phyloP scores from a whole-genome alignment of 1,140 invertebrate genomes.

The Bombus ignitus region DNA sequence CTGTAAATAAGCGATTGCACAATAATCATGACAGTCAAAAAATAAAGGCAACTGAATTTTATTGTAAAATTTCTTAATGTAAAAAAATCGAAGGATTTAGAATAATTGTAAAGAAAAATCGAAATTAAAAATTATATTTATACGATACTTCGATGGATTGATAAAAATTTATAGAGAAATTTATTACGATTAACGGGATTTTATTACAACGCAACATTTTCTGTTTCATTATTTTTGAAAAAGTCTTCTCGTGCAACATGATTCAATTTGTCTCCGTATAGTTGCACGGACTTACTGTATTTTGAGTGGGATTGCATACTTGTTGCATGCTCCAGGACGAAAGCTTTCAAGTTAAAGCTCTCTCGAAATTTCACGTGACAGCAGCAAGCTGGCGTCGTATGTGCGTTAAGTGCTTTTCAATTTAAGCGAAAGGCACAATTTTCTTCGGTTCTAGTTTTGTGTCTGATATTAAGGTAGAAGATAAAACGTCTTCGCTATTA shows the following conservation, averaged over 20 bases:
- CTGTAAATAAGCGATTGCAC: too few species aligned
- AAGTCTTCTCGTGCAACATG: background rate
- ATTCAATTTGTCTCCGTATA: background rate
- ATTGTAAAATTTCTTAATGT: background rate
- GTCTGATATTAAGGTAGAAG: background rate
- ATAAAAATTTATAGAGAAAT: background rate
- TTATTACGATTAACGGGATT: background rate
- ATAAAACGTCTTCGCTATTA: background rate
- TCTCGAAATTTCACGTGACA: conserved; percentile 17
- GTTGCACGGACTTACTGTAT: background rate
- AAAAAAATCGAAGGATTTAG: background rate
- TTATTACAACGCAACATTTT: background rate
- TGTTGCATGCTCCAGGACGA: conserved; percentile 12
- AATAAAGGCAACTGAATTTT: too few species aligned
- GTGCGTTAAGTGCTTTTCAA: conserved; percentile 16
- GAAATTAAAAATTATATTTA: background rate
- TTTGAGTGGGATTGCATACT: conserved; percentile 24
- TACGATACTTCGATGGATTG: background rate
- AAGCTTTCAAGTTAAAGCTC: conserved; percentile 13
- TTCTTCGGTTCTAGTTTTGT: background rate
- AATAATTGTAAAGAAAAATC: background rate
- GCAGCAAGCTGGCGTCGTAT: background rate
- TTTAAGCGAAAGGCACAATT: background rate
- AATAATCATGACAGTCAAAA: too few species aligned
- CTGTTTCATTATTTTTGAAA: background rate